A percentile compares a stretch with the other conserved stretches of the same genome.
phyloP scores from a whole-genome alignment of 1,140 invertebrate species.

The Drosophila erecta region DNA sequence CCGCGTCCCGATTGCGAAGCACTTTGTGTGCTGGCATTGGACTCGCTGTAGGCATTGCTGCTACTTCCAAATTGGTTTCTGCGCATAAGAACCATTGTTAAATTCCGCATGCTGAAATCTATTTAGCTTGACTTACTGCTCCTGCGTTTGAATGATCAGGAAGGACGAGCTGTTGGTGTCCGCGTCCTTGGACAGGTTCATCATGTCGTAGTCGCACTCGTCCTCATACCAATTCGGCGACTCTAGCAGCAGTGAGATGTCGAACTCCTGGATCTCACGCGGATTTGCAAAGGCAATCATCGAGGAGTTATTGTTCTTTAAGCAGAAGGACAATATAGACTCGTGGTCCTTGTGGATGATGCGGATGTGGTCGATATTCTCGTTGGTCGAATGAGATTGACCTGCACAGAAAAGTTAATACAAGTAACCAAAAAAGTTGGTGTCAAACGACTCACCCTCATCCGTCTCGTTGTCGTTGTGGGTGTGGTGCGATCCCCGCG shows the following conservation, averaged over 20 bases:
- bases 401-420: slow-evolving; percentile 22
- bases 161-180: slow-evolving; percentile 93
- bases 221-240: slow-evolving; percentile 96
- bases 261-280: slow-evolving; percentile 98
- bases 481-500: slow-evolving; percentile 57
- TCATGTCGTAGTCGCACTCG: slow-evolving; percentile 97
- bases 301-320: slow-evolving; percentile 92
- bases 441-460: slow-evolving; percentile 43
- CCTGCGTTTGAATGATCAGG: slow-evolving; percentile 95
- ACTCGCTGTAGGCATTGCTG: slow-evolving; percentile 54
- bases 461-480: slow-evolving; percentile 73
- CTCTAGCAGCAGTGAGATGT: slow-evolving; percentile 95
- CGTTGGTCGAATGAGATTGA: slow-evolving; percentile 75
- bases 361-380: slow-evolving; percentile 91
- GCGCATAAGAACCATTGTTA: neutral
- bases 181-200: slow-evolving; percentile 92
- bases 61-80: slow-evolving; percentile 60
- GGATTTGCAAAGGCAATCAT: slow-evolving; percentile 96
- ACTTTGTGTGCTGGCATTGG: slow-evolving; percentile 83
- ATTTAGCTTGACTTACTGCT: slow-evolving; percentile 67
- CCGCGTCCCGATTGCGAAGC: slow-evolving; percentile 94
- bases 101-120: neutral
- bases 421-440: neutral
- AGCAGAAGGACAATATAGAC: slow-evolving; percentile 98
- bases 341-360: slow-evolving; percentile 99